These are phyloP conservation scores for Tokudaia tokunoshimensis DNA, from an alignment of 2,797 vertebrate genomes.

Conservation along the genomic window DNA sequence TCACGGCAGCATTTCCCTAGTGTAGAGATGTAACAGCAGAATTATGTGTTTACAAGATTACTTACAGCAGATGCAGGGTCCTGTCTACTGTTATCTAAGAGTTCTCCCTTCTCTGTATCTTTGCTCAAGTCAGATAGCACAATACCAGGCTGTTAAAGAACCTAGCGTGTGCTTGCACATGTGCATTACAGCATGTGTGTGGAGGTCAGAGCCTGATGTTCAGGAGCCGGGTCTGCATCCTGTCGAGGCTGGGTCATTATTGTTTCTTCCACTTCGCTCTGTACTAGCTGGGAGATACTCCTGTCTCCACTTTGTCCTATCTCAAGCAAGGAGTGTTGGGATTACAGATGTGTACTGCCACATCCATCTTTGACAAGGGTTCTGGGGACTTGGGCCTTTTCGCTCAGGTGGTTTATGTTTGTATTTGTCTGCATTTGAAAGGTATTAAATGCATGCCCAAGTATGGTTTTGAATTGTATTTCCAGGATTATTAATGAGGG, in stretches of 20 bases:
- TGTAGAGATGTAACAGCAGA: not conserved
- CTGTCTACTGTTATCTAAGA: not conserved
- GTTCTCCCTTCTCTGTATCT: not conserved
- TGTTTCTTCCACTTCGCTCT: not conserved
- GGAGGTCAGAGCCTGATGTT: not conserved
- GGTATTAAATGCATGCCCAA: not conserved
- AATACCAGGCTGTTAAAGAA: not conserved
- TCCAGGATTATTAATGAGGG: not conserved
- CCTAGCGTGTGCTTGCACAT: not conserved
- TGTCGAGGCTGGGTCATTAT: not conserved
- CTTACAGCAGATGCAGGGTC: not conserved
- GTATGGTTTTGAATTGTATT: not conserved
- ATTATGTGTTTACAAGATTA: not conserved
- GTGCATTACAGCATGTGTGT: not conserved
- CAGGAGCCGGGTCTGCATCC: not conserved
- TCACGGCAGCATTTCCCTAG: not conserved
- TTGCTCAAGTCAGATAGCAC: not conserved
- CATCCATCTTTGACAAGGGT: not conserved
- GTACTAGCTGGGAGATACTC: not conserved
- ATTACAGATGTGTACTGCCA: not conserved
- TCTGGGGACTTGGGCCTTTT: not conserved
- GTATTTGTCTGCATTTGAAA: not conserved
- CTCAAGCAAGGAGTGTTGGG: not conserved
- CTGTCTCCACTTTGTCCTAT: no score
- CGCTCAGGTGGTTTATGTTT: not conserved